Percentiles rank a stretch among this genome's conserved stretches.
Conservation (phyloP, 2,113 vertebrate species). For the Eulemur rufifrons region DNA sequence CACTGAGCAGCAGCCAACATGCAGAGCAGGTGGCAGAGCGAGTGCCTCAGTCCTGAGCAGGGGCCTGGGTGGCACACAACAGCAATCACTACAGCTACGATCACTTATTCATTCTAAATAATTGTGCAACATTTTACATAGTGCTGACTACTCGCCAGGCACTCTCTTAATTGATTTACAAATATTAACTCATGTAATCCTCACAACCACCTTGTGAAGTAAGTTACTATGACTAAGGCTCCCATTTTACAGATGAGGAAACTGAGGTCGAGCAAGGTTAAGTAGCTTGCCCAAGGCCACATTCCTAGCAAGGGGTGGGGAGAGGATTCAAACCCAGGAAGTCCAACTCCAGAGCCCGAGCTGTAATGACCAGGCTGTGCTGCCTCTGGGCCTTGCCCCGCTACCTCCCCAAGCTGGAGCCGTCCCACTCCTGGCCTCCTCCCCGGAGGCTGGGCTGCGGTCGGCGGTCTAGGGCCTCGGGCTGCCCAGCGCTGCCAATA, state of each 20-base stretch:
- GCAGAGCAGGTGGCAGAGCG: no score
- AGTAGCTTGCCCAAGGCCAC: neutral
- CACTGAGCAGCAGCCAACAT: neutral
- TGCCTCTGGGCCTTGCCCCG: rapidly evolving
- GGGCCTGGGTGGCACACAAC: neutral
- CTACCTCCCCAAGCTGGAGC: neutral
- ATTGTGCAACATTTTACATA: no score
- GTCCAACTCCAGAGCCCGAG: neutral
- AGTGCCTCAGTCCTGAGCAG: neutral
- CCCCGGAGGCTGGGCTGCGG: neutral
- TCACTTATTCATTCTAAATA: neutral
- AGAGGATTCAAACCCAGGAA: neutral
- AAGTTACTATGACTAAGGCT: neutral
- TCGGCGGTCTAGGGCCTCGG: neutral
- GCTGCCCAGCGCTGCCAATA: neutral
- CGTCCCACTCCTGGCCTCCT: neutral
- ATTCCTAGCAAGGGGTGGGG: neutral
- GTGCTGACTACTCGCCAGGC: neutral
- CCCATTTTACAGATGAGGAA: neutral
- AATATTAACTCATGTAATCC: neutral
- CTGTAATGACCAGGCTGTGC: rapidly evolving
- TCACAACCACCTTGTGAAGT: neutral
- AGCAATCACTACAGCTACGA: neutral
- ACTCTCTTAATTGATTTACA: neutral
- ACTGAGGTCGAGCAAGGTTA: neutral